Evolutionary conservation across 2,888 invertebrate species (phyloP), one percentile per base, ranked within the genome.

Genomic region (Imbricaverruca yamaguchii): DNA sequence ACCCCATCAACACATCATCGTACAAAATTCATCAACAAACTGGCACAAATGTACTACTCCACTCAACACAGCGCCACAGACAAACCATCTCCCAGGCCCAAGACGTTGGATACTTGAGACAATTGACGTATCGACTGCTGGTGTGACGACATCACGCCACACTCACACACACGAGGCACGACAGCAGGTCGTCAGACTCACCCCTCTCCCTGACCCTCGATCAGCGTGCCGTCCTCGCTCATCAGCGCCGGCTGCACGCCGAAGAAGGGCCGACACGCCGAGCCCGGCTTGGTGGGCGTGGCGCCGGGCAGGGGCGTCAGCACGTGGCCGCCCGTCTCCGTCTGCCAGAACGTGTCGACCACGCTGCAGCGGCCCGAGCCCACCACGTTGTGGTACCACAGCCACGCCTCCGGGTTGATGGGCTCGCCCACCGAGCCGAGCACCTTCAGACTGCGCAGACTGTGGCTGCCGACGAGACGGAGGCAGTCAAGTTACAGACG

Each of bases 301-400:
- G 95, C 96, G 39, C 97, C 98, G 0, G 99, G 98, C 80, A 99
- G 88, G 61, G 98, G 96, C 63, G 98, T 97, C 80, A 99, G 90
- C 39, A 98, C 95, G 88, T 98, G 98, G 0, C 98, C 98, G 13
- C 98, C 98, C 10, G 98, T 99, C 90, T 99, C 99, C 0, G 99
- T 99, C 89, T 99, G 99, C 98, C 98, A 99, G 89, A 97, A 99
- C 0, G 99, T 99, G 87, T 99, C 99, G 0, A 94, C 95, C 86
- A 99, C 93, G 81, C 97, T 95, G 88, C 89, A 89, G 13, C 86
- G 85, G 25, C 86, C 85, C 79, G 89, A 86, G 21, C 90, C 88
- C 12, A 87, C 86, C 21, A 84, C 83, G 25, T 82, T 81, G 87
- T 96, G 93, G 88, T 97, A 98, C 98, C 98, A 98, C 80, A 93